Evolutionary conservation across 2,797 vertebrate genomes (phyloP).

Genomic region (Decapterus maruadsi): DNA sequence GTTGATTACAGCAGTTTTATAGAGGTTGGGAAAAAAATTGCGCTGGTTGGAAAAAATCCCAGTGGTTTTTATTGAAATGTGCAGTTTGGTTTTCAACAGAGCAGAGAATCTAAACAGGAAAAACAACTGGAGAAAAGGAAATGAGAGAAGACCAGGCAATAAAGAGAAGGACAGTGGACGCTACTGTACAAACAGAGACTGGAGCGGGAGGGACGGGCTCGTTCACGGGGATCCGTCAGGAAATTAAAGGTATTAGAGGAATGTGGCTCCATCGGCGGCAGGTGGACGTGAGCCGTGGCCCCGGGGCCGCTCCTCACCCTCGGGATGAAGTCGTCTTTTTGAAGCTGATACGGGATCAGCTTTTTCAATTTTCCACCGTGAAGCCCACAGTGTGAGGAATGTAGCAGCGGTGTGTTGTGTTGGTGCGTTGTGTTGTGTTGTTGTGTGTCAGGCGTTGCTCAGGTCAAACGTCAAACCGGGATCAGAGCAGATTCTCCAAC

Average conservation of each 20-base stretch:
- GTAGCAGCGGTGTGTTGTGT: not conserved
- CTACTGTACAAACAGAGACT: not conserved
- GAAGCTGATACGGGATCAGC: conserved; percentile 24
- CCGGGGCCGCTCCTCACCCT: not conserved
- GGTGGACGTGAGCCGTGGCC: conserved; percentile 30
- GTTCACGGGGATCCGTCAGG: conserved; percentile 46
- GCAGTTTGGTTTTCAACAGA: not conserved
- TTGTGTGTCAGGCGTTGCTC: not conserved
- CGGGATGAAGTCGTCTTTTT: conserved; percentile 14
- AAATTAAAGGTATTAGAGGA: conserved; percentile 62
- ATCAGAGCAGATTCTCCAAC: not conserved
- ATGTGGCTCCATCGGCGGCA: conserved; percentile 27
- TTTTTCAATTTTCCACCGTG: conserved; percentile 21
- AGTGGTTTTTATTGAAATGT: too few species aligned
- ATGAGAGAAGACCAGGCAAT: conserved; percentile 18
- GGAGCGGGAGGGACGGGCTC: not conserved
- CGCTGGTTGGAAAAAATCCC: too few species aligned
- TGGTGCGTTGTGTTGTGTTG: too few species aligned
- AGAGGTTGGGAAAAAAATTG: too few species aligned
- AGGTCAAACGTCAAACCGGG: not conserved
- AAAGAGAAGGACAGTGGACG: not conserved
- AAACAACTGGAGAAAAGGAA: conserved; percentile 23
- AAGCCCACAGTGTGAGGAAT: not conserved
- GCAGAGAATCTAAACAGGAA: conserved; percentile 40
- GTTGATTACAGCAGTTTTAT: too few species aligned